Base-by-base conservation (phyloP, 92 coral and sea anemone genomes). In the Zoanthus solanderi region DNA sequence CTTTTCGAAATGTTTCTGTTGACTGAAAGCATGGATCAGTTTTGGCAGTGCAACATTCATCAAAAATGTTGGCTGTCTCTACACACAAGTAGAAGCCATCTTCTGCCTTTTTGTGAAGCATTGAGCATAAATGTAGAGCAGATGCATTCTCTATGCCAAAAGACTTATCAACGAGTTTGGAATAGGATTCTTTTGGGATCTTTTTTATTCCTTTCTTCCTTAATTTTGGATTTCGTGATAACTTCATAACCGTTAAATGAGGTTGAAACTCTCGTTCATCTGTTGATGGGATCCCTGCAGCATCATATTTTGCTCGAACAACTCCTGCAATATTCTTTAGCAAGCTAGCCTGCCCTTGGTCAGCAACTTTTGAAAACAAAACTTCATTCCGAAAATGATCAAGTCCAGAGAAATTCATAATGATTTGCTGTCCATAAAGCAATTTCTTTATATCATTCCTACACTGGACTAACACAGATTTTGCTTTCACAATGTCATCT, bases 1-100 rank as follows among this genome's bases (percentile, higher is more conserved):
- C 48, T 56, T 18, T 57, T 61, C 5, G 67, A 47, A 16, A 44
- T 28, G 28, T n/a, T 50, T 37, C 72, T 76, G 37, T 15, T 14
- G 31, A 30, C 76, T 44, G 57, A 30, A 32, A 10, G 63, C 12
- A 15, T 8, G 58, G 87, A 28, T 45, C 32, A 17, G 10, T 0
- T 44, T 31, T 28, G 10, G 6, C n/a, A 31, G 78, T 63, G 53
- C 3, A 23, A 77, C 44, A 84, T 30, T 71, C 71, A 16, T 57
- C 78, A 50, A 23, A 66, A 63, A 93, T 87, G 18, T 78, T 71
- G 42, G 88, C 87, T 13, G 95, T 84, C 42, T 93, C 93, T 48
- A 88, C 60, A 84, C 96, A 89, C 44, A 91, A 89, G 78, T 97
- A 97, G 87, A 97, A 97, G 0, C 99, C 99, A 89, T 97, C 97